A percentile compares a stretch with the other conserved stretches of the same genome.
phyloP scores from a whole-genome alignment of 2,797 vertebrate species.

The Rhadinocentrus ornatus region DNA sequence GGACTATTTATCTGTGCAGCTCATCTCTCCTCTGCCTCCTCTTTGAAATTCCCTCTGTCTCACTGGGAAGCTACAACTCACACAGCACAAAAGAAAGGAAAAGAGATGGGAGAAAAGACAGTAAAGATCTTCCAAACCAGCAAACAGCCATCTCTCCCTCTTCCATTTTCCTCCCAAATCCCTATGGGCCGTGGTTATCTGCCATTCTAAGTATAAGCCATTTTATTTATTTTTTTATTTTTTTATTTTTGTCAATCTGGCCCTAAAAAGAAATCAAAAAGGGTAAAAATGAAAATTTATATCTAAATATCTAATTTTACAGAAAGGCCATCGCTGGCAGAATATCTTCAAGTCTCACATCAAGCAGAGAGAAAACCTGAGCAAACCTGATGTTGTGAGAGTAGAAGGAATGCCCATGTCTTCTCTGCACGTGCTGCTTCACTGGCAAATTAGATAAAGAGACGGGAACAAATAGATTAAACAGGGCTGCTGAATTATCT shows the following conservation, averaged over 20 bases:
- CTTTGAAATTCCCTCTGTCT: conserved; percentile 66
- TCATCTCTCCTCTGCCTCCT: conserved; percentile 63
- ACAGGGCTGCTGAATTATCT: conserved; percentile 64
- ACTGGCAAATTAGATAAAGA: conserved; percentile 68
- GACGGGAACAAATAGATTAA: conserved; percentile 75
- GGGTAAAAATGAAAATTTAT: conserved; percentile 15
- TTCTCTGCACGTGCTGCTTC: conserved; percentile 25
- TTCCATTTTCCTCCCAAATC: conserved; percentile 41
- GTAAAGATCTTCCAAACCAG: conserved; percentile 32
- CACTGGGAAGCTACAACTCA: conserved; percentile 45
- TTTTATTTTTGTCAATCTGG: conserved; percentile 16
- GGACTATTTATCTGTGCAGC: conserved; percentile 66
- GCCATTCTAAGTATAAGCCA: conserved; percentile 71
- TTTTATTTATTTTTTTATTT: conserved; percentile 29
- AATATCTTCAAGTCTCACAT: conserved; percentile 50
- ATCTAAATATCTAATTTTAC: conserved; percentile 11
- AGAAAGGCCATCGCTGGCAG: conserved; percentile 62
- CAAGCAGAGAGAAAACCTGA: conserved; percentile 25
- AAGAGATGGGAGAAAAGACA: conserved; percentile 1
- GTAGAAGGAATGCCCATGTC: conserved; percentile 25
- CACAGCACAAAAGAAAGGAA: conserved; percentile 49
- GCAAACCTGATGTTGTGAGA: conserved; percentile 23
- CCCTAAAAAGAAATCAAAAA: conserved; percentile 56
- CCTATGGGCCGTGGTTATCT: conserved; percentile 50
- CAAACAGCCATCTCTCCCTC: conserved; percentile 38